Evolutionary conservation across 2,888 invertebrate species (phyloP), one percentile per base, ranked within the genome.

Genomic region (Limulus polyphemus): DNA sequence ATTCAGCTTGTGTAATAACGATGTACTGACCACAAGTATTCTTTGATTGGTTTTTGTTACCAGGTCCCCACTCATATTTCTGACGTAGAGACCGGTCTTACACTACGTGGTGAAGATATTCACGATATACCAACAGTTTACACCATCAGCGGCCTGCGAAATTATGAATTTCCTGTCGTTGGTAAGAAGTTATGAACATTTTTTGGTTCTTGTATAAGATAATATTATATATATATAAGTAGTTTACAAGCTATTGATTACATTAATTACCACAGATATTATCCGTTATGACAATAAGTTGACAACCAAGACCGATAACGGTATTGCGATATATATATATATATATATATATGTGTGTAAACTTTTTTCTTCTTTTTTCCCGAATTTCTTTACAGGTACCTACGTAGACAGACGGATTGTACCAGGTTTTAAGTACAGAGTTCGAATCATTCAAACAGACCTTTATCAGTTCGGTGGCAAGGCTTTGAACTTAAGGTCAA

Each of bases 381-480:
- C 7, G 32, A 32, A 32, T 32, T 3, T 32, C 7, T 32, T 83
- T 59, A 80, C 84, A 72, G 87, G 87, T 59, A 83, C 86, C 60
- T 85, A 84, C 76, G 81, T 87, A 69, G 86, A 88, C 77, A 81
- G 82, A 61, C 79, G 84, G 61, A 83, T 87, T 67, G 79, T 84
- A 69, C 83, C 86, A 68, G 87, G 88, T 69, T 88, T 86, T 79
- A 80, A 82, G 75, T 87, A 87, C 80, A 81, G 81, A 64, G 84
- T 87, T 9, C 82, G 86, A 10, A 83, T 84, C 3, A 83, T 83
- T n/a, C 82, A 82, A 65, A 70, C 71, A n/a, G 81, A 82, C 56
- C 80, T 82, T 51, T 82, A 82, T 74, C 78, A 86, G 69, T 87
- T 86, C 73, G 79, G 80, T 67, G 83, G 83, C n/a, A 81, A 81